Evolutionary conservation across 2,113 vertebrate genomes (phyloP).

Genomic region (Phalacrocorax carbo): DNA sequence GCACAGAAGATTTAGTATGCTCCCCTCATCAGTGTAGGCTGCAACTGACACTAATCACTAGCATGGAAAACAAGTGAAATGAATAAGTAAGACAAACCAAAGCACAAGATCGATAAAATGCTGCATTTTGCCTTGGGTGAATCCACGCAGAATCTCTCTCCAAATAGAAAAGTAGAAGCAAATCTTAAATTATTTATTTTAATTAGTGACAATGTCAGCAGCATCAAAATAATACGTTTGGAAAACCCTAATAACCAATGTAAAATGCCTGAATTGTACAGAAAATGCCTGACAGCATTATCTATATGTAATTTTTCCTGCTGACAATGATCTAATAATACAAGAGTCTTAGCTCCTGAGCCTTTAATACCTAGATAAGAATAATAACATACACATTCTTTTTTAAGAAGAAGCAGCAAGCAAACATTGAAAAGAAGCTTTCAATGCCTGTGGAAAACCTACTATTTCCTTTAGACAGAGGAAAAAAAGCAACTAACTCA

Average conservation of each 20-base stretch:
- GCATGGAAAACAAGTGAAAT: not conserved
- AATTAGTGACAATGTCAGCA: not conserved
- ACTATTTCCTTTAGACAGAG: not conserved
- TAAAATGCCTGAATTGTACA: not conserved
- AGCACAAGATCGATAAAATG: not conserved
- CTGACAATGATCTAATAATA: not conserved
- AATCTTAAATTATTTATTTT: not conserved
- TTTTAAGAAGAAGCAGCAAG: not conserved
- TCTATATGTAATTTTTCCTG: not conserved
- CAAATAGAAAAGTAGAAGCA: not conserved
- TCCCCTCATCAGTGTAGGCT: not conserved
- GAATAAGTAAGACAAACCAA: not conserved
- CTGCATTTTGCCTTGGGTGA: not conserved
- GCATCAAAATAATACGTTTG: not conserved
- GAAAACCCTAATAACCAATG: not conserved
- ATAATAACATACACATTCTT: not conserved
- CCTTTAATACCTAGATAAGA: not conserved
- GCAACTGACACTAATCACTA: not conserved
- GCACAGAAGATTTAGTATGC: not conserved
- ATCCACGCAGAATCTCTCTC: not conserved
- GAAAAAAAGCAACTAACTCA: not conserved
- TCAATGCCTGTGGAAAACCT: not conserved
- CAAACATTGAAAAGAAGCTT: not conserved
- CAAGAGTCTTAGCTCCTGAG: not conserved
- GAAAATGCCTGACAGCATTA: not conserved